Conservation (phyloP, 2,113 vertebrate species). For the Tachycineta bicolor region DNA sequence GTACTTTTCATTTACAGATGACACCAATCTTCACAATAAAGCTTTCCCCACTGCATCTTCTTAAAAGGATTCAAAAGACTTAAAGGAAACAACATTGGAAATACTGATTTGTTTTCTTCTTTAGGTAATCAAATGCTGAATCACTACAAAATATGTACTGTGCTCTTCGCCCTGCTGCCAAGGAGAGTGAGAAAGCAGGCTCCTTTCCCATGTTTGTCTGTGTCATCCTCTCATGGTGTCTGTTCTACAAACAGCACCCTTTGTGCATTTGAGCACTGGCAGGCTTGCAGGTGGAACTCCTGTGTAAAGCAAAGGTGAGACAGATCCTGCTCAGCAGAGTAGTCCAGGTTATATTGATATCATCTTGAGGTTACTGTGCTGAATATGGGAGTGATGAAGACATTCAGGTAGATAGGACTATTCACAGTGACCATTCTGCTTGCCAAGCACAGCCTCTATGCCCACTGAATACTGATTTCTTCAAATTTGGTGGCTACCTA, state of each 20-base stretch:
- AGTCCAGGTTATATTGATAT: neutral
- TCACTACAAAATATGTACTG: neutral
- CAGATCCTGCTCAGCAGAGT: neutral
- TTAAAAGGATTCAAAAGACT: neutral
- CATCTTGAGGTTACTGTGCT: neutral
- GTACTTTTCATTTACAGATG: neutral
- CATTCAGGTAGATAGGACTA: neutral
- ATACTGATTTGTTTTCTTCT: neutral
- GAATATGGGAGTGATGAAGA: neutral
- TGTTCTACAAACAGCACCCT: neutral
- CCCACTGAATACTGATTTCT: neutral
- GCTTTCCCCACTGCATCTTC: neutral
- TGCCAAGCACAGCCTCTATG: neutral
- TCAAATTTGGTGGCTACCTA: neutral
- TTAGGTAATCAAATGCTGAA: conserved; percentile 4
- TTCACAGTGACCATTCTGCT: neutral
- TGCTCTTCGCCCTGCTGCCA: conserved; percentile 20
- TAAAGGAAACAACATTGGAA: neutral
- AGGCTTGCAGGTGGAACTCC: neutral
- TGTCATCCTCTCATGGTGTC: neutral
- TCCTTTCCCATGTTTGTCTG: neutral
- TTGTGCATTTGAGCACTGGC: neutral
- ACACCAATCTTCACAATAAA: neutral
- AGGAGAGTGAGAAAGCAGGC: neutral
- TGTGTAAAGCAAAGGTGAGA: neutral